Base-by-base conservation (phyloP, 2,113 vertebrate species). In the Clarias gariepinus region DNA sequence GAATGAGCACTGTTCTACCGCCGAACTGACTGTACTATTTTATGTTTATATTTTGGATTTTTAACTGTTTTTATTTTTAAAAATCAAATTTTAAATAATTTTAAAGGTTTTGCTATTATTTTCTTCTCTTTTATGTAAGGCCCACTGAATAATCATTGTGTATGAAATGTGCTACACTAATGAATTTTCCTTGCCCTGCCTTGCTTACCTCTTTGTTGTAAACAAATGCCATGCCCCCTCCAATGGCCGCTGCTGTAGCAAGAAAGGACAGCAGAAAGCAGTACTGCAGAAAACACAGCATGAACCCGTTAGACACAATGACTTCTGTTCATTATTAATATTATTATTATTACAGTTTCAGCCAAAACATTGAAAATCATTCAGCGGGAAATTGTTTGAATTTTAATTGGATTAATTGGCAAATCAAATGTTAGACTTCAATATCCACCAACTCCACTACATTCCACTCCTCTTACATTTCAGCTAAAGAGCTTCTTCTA, bases 161-260 rank as follows among this genome's bases (percentile, higher is more conserved):
- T 36, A 36, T 36, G 33, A 36, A 36, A 36, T 36, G 33, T 36
- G 33, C 33, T 36, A 36, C 3, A 36, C 33, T 2, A 36, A 36
- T 36, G 3, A 36, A 36, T 36, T 36, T 1, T 1, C 33, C 33
- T 36, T 36, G 33, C 3, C 33, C 33, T 36, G 1, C 33, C 33
- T 36, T 36, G 33, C 6, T 9, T 52, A 89, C 88, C 66, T 61
- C 9, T 25, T 0, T 36, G 12, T 41, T 87, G 3, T 21, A 16
- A 23, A 66, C 71, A 55, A 68, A 89, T 77, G 85, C 68, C 68
- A 87, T 23, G 63, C 84, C 66, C 4, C 88, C 88, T 21, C 82
- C 82, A 16, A 81, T 4, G 19, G 86, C 33, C 21, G 79, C 28
- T 12, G 63, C 15, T 7, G 10, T 57, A 13, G 71, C 21, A 13